A percentile compares a stretch with the other conserved stretches of the same genome.
Evolutionary conservation across 2,797 vertebrate genomes (phyloP).

Genomic region (Sebastes flavidus): DNA sequence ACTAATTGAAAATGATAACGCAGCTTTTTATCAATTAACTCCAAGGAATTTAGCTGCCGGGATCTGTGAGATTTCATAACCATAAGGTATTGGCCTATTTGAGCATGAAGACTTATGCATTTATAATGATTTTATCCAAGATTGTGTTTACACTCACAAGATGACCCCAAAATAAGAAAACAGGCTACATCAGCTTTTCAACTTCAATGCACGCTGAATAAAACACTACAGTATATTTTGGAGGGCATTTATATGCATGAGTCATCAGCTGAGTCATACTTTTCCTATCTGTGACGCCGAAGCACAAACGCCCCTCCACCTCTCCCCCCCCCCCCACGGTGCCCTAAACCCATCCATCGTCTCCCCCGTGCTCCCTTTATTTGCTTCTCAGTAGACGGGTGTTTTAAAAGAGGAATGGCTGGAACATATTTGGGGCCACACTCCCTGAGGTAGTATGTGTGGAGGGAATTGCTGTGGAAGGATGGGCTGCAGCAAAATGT

Average conservation of each 20-base stretch:
- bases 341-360: slow-evolving; percentile 1
- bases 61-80: slow-evolving; percentile 25
- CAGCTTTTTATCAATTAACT: slow-evolving; percentile 39
- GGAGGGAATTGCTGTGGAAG: slow-evolving; percentile 7
- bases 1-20: slow-evolving; percentile 43
- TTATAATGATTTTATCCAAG: background rate
- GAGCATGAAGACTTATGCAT: slow-evolving; percentile 2
- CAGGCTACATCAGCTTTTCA: slow-evolving; percentile 40
- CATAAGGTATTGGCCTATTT: slow-evolving; percentile 30
- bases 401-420: background rate
- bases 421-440: slow-evolving; percentile 17
- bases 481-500: slow-evolving; percentile 33
- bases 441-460: slow-evolving; percentile 24
- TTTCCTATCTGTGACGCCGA: slow-evolving; percentile 41
- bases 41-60: slow-evolving; percentile 23
- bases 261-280: slow-evolving; percentile 68
- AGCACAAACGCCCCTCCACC: slow-evolving; percentile 2
- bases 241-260: slow-evolving; percentile 56
- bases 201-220: slow-evolving; percentile 45
- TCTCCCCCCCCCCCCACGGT: background rate
- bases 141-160: background rate
- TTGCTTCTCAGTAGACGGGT: background rate
- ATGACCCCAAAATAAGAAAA: background rate
- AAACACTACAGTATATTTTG: slow-evolving; percentile 51
- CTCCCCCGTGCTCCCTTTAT: background rate